Evolutionary conservation across 1,140 invertebrate species (phyloP), one percentile per base, ranked within the genome.

Genomic region (Phthorimaea operculella): DNA sequence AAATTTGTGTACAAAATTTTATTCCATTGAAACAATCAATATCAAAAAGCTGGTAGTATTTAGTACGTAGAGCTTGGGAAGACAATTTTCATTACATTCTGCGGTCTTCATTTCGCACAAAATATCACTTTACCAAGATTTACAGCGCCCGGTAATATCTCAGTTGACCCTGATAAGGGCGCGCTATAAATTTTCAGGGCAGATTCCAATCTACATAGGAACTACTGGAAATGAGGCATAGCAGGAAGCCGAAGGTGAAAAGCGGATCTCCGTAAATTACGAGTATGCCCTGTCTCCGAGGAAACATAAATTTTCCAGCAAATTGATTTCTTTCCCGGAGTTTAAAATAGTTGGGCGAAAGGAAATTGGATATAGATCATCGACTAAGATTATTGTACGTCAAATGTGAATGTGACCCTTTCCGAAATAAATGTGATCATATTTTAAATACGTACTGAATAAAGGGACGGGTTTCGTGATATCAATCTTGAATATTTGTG

Each of bases 171-270:
- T 39, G 10, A 39, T 39, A 39, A 39, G 12, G 15, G 44, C 11
- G 4, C 15, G 11, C 44, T 47, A 47, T 16, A 16, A 47, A 47
- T 16, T 47, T 47, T 17, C 16, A 47, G 14, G 16, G 15, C 44
- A 16, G 44, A 47, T 47, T 47, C 44, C 44, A 47, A 47, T 47
- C 44, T 47, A 47, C 44, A 47, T 47, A 47, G 44, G 12, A 47
- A 47, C 44, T 16, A 47, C 15, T 15, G 11, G 15, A 47, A 47
- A 47, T 47, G 44, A 47, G 16, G 44, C 15, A 47, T 47, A 4
- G 15, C 44, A 9, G 1, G 44, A 17, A 16, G 44, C 44, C 12
- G 15, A 17, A 16, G 44, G 44, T 42, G 39, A 42, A 42, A 42
- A n/a, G 14, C 39, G 39, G 14, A 14, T 28, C 21, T 28, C 21